phyloP scores from a whole-genome alignment of 2,888 invertebrate genomes.

The Orthosia incerta region DNA sequence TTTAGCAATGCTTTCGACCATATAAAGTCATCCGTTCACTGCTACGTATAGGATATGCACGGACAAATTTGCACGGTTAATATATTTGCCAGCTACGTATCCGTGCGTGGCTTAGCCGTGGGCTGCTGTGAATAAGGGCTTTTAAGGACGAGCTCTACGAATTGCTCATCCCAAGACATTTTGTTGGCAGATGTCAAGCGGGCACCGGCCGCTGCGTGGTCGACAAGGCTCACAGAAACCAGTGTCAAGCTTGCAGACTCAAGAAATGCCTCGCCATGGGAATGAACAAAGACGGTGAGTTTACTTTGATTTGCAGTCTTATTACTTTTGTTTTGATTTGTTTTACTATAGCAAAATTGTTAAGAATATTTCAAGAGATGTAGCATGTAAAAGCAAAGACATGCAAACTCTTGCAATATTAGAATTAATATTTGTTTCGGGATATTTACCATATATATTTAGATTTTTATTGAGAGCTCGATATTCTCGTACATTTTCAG shows the following conservation, averaged over 20 bases:
- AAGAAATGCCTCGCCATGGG: slow-evolving; percentile 99
- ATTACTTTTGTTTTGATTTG: neutral
- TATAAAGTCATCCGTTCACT: too few relatives aligned
- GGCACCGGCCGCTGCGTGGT: slow-evolving; percentile 99
- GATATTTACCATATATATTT: too few relatives aligned
- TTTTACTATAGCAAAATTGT: too few relatives aligned
- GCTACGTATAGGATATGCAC: too few relatives aligned
- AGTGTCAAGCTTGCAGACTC: slow-evolving; percentile 99
- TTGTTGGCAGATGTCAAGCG: slow-evolving; percentile 97
- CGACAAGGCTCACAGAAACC: slow-evolving; percentile 99
- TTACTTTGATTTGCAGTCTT: slow-evolving; percentile 1
- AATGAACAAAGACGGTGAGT: slow-evolving; percentile 99
- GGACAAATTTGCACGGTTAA: neutral
- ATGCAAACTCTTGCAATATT: neutral
- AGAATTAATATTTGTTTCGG: too few relatives aligned
- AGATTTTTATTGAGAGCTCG: too few relatives aligned
- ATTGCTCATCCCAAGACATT: neutral
- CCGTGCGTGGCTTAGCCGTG: neutral
- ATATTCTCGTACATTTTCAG: too few relatives aligned
- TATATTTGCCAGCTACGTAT: neutral
- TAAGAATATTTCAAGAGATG: neutral
- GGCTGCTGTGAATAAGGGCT: neutral
- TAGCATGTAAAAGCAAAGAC: neutral
- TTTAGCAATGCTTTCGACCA: neutral
- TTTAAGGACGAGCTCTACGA: neutral